Evolutionary conservation across 2,888 invertebrate genomes (phyloP), one percentile per base, ranked within the genome.

Genomic region (Drosophila neonasuta): DNA sequence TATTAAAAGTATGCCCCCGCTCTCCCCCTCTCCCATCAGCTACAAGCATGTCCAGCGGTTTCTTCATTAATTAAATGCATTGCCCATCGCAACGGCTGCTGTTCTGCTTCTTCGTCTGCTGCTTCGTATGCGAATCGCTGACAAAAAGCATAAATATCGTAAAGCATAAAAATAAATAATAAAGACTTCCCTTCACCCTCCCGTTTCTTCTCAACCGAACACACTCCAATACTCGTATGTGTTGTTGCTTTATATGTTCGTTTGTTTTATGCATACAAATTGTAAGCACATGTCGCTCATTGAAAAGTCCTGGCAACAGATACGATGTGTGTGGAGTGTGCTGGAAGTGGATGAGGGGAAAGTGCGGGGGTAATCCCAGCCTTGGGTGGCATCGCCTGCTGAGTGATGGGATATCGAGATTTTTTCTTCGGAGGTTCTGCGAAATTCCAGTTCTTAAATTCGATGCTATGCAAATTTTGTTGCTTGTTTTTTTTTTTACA

Each of bases 101-200:
- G 17, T 61, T 62, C 62, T 11, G 13, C 20, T 15, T 15, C 48
- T 13, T 2, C 20, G 30, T 2, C 30, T 11, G 11, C 24, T 69
- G 73, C 58, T 81, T 81, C 73, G 78, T 75, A 81, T 84, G 85
- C 80, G 67, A 55, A 42, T 30, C 68, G 77, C 82, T 75, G 79
- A 79, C 80, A 81, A 79, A 81, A 75, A 78, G 68, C 81, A 81
- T 84, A 79, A 81, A 84, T 81, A 81, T 78, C 75, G 75, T 78
- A 82, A 81, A 80, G 85, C 76, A 85, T 79, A 82, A 84, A 80
- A 84, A 79, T 81, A 81, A 81, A 81, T 77, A 81, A 84, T 79
- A 72, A 68, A 55, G 57, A 60, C 8, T 59, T 11, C n/a, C 36
- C 24, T n/a, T 13, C 13, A 49, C 32, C 15, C 39, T 5, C 6